Evolutionary conservation across 1,140 invertebrate species (phyloP).

Genomic region (Solen grandis): DNA sequence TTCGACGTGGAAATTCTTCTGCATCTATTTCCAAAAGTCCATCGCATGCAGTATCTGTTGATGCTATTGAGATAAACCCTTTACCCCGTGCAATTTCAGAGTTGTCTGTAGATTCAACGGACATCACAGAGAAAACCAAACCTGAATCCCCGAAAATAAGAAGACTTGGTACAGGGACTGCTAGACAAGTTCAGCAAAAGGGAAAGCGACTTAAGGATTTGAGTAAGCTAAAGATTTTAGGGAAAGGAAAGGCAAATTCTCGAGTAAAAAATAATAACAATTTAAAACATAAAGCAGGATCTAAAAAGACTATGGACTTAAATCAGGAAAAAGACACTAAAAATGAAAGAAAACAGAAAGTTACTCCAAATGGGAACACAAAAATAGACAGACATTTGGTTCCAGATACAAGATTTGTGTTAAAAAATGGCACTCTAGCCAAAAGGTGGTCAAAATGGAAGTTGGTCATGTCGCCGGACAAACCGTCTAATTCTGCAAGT

Average conservation of each 20-base stretch:
- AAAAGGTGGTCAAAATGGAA: conserved; percentile 57
- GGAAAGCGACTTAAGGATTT: conserved; percentile 20
- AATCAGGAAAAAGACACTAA: no score
- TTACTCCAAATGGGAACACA: background rate
- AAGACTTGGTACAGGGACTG: background rate
- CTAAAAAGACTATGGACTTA: background rate
- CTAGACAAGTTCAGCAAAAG: conserved; percentile 41
- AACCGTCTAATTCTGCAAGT: background rate
- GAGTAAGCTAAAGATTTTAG: background rate
- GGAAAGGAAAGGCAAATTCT: background rate
- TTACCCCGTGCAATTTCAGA: background rate
- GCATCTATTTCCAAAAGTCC: no score
- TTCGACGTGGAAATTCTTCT: conserved; percentile 41
- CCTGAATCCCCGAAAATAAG: background rate
- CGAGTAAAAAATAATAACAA: background rate
- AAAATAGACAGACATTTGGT: conserved; percentile 50
- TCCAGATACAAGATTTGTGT: conserved; percentile 56
- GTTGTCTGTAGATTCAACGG: background rate
- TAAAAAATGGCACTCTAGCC: conserved; percentile 35
- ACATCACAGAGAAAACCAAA: background rate
- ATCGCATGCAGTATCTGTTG: no score
- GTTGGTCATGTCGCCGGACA: conserved; percentile 24
- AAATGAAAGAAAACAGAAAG: background rate
- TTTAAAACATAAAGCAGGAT: background rate
- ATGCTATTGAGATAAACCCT: no score